phyloP scores from a whole-genome alignment of 2,113 vertebrate genomes.

The Pygoscelis adeliae region DNA sequence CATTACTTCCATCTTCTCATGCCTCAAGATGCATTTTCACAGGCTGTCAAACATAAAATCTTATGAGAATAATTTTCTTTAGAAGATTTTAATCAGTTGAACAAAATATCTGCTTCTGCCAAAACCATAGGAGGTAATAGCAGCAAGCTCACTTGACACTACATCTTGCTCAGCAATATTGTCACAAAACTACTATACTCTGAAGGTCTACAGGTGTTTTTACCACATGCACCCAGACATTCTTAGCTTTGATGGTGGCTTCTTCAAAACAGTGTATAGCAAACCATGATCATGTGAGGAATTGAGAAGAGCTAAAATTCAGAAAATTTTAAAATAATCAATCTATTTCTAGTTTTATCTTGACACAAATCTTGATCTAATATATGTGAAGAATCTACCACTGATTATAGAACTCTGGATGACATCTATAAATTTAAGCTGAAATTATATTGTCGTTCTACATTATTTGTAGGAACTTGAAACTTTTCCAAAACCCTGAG shows the following conservation, averaged over 20 bases:
- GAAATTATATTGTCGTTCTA: neutral
- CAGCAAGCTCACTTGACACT: neutral
- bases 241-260: neutral
- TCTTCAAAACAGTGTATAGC: neutral
- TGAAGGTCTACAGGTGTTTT: neutral
- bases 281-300: neutral
- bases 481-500: neutral
- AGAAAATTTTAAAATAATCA: neutral
- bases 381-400: neutral
- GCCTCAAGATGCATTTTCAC: conserved; percentile 7
- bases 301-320: neutral
- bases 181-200: neutral
- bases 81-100: conserved; percentile 37
- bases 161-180: neutral
- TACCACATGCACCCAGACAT: neutral
- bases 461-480: neutral
- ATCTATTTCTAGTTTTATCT: neutral
- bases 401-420: neutral
- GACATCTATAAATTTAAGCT: neutral
- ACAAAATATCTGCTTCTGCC: neutral
- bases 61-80: neutral
- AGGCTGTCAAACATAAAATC: conserved; percentile 48
- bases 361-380: neutral
- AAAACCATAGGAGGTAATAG: neutral
- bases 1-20: conserved; percentile 14